Evolutionary conservation across 2,113 vertebrate genomes (phyloP).

Genomic region (Aegithalos caudatus): DNA sequence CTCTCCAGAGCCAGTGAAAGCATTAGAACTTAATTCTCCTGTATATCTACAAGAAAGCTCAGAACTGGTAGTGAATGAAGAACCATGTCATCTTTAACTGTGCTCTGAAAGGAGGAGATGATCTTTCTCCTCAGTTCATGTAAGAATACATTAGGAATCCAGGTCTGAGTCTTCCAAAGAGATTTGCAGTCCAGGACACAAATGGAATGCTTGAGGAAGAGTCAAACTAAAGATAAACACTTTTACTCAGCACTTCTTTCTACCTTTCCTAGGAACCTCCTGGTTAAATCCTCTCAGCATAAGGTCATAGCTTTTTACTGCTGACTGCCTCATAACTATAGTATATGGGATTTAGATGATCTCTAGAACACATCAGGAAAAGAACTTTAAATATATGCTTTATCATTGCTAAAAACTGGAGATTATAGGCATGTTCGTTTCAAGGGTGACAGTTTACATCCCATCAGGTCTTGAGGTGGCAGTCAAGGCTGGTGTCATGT

Average conservation of each 20-base stretch:
- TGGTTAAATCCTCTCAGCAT: not conserved
- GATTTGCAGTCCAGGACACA: not conserved
- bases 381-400: not conserved
- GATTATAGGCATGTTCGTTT: not conserved
- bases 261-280: not conserved
- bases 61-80: not conserved
- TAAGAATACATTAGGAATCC: not conserved
- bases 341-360: not conserved
- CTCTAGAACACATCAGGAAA: not conserved
- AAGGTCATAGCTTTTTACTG: not conserved
- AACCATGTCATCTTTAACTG: not conserved
- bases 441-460: not conserved
- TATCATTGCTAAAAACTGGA: not conserved
- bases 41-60: not conserved
- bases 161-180: not conserved
- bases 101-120: not conserved
- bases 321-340: not conserved
- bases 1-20: not conserved
- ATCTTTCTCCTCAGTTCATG: not conserved
- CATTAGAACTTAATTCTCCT: not conserved
- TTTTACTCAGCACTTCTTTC: not conserved
- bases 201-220: not conserved
- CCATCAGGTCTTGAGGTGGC: not conserved
- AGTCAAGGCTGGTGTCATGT: not conserved
- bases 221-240: not conserved